Base-by-base conservation (phyloP, 37 sponge, comb jelly and placozoan species). In the Chondrosia reniformis region DNA sequence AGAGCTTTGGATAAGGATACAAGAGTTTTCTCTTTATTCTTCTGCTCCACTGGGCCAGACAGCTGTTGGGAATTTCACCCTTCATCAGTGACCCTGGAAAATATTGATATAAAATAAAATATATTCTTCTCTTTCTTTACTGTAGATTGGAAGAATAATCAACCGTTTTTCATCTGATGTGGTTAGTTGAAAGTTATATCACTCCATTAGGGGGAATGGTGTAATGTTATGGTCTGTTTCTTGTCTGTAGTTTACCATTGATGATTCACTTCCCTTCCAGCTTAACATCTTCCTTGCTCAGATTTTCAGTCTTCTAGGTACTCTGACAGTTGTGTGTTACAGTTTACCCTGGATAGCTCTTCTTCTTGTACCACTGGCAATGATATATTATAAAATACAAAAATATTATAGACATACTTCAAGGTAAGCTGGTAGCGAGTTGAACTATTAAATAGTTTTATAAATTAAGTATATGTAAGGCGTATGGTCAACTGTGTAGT, bases 241-340 rank as follows among this genome's bases (percentile, higher is more conserved):
- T 49, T 10, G 15, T 12, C 55, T 55, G 30, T 55, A 94, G 91
- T 96, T 94, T 34, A 81, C 97, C 45, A 93, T 98, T 72, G 99
- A 98, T 73, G 92, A 91, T 76, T 80, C 83, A 31, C 89, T 98
- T 6, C 99, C 99, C 19, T 98, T 98, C 83, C 93, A 87, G 38
- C 45, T 96, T 65, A 98, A 98, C 81, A 95, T 96, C 79, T 76
- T 98, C 31, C 82, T 98, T 67, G 90, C 98, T 6, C 93, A 95
- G 66, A 21, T 93, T 36, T 98, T 85, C 57, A 83, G 86, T 28
- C 80, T 98, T 28, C 45, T 89, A 46, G 99, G 99, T 17, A 93
- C 96, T 22, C 71, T 98, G 7, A 87, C 76, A 0, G 74, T 93
- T 57, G 96, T 93, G 55, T 93, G 94, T 69, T 95, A 95, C 76